Conservation (phyloP, 2,888 invertebrate genomes). For the Epirrhoe alternata region DNA sequence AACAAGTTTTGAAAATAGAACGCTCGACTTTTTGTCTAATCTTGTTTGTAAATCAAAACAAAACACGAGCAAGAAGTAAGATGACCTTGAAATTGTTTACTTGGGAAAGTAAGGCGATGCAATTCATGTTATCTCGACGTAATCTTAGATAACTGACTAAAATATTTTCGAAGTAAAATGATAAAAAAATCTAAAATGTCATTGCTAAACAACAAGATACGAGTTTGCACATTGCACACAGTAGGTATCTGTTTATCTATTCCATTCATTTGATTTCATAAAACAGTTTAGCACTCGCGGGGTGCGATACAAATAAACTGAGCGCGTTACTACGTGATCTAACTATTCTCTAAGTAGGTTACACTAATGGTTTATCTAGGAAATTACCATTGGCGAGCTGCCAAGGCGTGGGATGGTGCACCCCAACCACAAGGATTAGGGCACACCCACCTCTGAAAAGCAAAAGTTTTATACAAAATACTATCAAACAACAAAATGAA, state of each 20-base stretch:
- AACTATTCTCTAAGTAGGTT: slow-evolving; percentile 39
- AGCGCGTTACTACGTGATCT: slow-evolving; percentile 45
- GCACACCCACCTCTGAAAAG: slow-evolving; percentile 65
- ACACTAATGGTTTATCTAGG: slow-evolving; percentile 49
- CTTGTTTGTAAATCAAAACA: slow-evolving; percentile 15
- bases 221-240: background rate
- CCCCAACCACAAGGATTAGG: slow-evolving; percentile 65
- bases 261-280: slow-evolving; percentile 27
- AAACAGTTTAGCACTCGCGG: slow-evolving; percentile 46
- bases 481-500: slow-evolving; percentile 10
- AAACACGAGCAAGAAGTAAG: slow-evolving; percentile 14
- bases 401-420: slow-evolving; percentile 61
- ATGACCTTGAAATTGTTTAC: slow-evolving; percentile 27
- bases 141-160: slow-evolving; percentile 6
- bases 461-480: slow-evolving; percentile 46
- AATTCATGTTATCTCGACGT: slow-evolving; percentile 8
- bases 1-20: slow-evolving; percentile 23
- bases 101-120: slow-evolving; percentile 6
- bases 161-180: background rate
- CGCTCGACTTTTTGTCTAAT: slow-evolving; percentile 14
- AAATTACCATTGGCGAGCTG: slow-evolving; percentile 64
- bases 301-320: slow-evolving; percentile 47
- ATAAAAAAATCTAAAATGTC: slow-evolving; percentile 13
- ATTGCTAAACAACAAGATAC: slow-evolving; percentile 14
- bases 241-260: slow-evolving; percentile 31